Conservation (phyloP, 1,140 invertebrate genomes). For the Pseudachorutes palmiensis region DNA sequence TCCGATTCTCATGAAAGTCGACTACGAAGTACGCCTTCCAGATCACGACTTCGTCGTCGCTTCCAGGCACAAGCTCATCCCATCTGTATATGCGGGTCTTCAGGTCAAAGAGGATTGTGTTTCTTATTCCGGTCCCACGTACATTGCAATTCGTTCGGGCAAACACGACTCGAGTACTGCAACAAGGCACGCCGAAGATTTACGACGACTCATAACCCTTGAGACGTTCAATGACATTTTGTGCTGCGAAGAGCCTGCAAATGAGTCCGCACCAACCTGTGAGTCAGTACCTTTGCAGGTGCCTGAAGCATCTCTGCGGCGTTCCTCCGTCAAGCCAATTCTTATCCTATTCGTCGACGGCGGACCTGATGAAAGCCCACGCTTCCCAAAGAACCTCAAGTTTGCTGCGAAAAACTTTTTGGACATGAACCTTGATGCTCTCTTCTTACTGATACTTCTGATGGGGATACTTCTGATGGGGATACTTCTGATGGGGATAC, state of each 20-base stretch:
- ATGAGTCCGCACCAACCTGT: not conserved
- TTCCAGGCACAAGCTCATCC: conserved; percentile 41
- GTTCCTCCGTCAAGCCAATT: conserved; percentile 43
- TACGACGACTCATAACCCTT: conserved; percentile 38
- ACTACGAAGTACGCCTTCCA: conserved; percentile 43
- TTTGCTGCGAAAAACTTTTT: conserved; percentile 18
- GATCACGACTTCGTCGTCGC: conserved; percentile 45
- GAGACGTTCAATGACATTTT: conserved; percentile 38
- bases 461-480: too few species aligned
- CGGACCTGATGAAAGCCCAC: conserved; percentile 45
- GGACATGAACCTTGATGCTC: conserved; percentile 42
- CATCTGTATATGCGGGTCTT: conserved; percentile 40
- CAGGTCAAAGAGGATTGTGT: conserved; percentile 35
- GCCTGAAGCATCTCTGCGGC: too few species aligned
- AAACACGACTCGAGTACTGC: conserved; percentile 40
- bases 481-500: too few species aligned
- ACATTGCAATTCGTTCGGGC: conserved; percentile 43
- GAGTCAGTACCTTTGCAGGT: conserved; percentile 28
- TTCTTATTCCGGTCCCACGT: conserved; percentile 43
- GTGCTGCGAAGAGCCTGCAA: not conserved
- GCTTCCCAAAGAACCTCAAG: conserved; percentile 3
- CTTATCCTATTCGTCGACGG: conserved; percentile 42
- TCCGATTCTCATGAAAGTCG: conserved; percentile 43
- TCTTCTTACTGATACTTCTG: conserved; percentile 43
- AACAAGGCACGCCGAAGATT: conserved; percentile 41